Conservation (phyloP, 2,113 vertebrate genomes). For the Malurus melanocephalus region DNA sequence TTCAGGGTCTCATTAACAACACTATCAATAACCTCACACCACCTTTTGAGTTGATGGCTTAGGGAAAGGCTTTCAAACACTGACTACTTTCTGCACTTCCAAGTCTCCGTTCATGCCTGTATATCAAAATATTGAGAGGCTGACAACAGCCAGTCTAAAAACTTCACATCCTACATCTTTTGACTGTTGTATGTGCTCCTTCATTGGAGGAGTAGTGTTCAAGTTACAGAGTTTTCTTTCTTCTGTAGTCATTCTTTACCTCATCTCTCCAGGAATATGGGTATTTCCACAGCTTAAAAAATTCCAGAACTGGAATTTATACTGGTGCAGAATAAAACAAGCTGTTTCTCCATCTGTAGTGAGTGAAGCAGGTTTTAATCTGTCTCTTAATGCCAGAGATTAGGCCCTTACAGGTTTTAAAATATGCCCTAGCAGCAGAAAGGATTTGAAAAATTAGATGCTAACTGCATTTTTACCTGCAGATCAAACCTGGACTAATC, state of each 20-base stretch:
- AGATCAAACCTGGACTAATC: neutral
- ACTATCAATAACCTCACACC: neutral
- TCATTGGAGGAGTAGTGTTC: neutral
- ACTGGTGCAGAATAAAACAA: neutral
- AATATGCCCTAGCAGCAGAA: neutral
- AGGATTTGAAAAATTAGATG: neutral
- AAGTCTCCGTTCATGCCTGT: accelerated
- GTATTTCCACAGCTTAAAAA: neutral
- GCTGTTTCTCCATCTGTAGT: neutral
- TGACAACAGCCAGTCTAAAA: neutral
- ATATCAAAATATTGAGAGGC: neutral
- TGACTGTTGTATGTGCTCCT: neutral
- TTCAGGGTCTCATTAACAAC: neutral
- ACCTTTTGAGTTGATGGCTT: neutral
- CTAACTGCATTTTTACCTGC: neutral
- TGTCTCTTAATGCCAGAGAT: neutral
- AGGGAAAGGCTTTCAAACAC: neutral
- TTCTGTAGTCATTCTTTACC: neutral
- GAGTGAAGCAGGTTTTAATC: neutral
- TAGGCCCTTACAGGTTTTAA: neutral
- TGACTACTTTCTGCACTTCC: neutral
- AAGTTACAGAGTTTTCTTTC: neutral
- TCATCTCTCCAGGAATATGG: neutral
- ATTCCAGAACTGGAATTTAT: neutral
- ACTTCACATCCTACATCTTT: neutral